Evolutionary conservation across 1,140 invertebrate species (phyloP).

Genomic region (Drosophila bocki): DNA sequence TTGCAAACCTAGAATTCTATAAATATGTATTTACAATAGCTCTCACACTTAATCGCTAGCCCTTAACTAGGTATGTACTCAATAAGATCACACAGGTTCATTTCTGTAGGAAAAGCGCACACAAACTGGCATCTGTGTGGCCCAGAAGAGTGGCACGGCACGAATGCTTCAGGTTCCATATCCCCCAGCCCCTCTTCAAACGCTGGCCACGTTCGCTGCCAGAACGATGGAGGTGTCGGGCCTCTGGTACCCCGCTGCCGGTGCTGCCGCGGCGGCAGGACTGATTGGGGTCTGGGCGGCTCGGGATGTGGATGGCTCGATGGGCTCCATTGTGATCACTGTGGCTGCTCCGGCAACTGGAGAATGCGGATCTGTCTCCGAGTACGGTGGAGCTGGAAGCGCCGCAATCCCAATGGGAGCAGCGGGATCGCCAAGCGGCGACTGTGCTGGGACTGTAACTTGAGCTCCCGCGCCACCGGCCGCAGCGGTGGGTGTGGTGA

Average conservation of each 20-base stretch:
- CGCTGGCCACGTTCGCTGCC: neutral
- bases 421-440: constrained; percentile 15
- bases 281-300: constrained; percentile 57
- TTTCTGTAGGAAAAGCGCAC: constrained; percentile 57
- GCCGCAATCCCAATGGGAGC: constrained; percentile 61
- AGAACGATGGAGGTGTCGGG: neutral
- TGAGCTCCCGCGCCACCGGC: constrained; percentile 28
- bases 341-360: constrained; percentile 4
- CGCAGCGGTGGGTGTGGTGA: constrained; percentile 64
- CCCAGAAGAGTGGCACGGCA: constrained; percentile 67
- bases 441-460: neutral
- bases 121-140: constrained; percentile 62
- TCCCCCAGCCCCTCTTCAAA: neutral
- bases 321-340: constrained; percentile 38
- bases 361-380: constrained; percentile 59
- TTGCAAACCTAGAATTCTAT: constrained; percentile 62
- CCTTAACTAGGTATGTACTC: constrained; percentile 61
- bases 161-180: constrained; percentile 42
- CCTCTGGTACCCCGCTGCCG: neutral
- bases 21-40: constrained; percentile 73
- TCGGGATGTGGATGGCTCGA: constrained; percentile 68
- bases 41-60: constrained; percentile 45
- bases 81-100: constrained; percentile 76
- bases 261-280: constrained; percentile 11
- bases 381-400: constrained; percentile 73